Evolutionary conservation across 2,888 invertebrate genomes (phyloP), one percentile per base, ranked within the genome.

Genomic region (Dysmachus trigonus): DNA sequence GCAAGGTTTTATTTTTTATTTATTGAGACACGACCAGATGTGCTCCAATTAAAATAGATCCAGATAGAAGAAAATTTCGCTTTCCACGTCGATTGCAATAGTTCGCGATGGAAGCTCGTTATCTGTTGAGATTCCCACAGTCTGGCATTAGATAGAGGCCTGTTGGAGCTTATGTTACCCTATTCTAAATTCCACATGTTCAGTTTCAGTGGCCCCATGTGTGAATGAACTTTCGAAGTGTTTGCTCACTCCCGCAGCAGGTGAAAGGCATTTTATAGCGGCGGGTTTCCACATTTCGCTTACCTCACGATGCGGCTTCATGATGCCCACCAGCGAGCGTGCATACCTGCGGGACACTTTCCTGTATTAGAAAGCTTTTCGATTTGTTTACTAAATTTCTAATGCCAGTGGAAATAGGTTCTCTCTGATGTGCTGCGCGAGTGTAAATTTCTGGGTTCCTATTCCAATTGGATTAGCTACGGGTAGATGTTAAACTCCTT

Each of bases 161-260:
- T 82, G 35, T 51, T 85, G 30, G 22, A 15, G 38, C 22, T 85
- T 74, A 47, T 87, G 87, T 10, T 73, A 47, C 47, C 87, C 87
- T 87, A 73, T 79, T 86, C 82, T 38, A 85, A 86, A 82, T 85
- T 87, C 87, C 87, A 87, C 87, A 87, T 87, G 86, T 87, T 87
- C 86, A 87, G 77, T 86, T 87, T 87, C 85, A 85, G 85, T 82
- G 82, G 82, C 74, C 85, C 53, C 86, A 85, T 87, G 81, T 87
- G 86, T 86, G 74, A 85, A 74, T 33, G 51, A 74, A 85, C 62
- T 82, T 47, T 82, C 62, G 41, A 82, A 82, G 82, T 82, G 82
- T 82, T 82, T 35, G 82, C 79, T 22, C n/a, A 27, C 18, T 51
- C 51, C 18, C 72, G 27, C 31, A 27, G 30, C 27, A 27, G 3